phyloP scores from a whole-genome alignment of 2,888 invertebrate species.

The Blastobasis lacticolella region DNA sequence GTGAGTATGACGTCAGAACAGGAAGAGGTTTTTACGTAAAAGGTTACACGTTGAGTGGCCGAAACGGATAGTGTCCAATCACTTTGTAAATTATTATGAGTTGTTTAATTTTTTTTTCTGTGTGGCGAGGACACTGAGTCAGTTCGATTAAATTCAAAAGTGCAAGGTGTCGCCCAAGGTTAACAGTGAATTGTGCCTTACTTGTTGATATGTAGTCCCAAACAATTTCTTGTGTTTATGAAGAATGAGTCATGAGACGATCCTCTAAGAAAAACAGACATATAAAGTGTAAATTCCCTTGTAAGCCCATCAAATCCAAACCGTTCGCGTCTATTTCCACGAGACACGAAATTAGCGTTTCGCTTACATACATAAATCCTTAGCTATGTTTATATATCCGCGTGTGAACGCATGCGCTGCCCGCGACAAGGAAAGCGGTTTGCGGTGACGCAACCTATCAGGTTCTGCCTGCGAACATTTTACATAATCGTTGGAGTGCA shows the following conservation, averaged over 20 bases:
- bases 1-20: neutral
- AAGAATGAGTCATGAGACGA: no score
- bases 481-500: conserved; percentile 11
- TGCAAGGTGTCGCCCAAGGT: conserved; percentile 10
- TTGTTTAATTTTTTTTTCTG: conserved; percentile 2
- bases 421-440: conserved; percentile 2
- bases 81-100: neutral
- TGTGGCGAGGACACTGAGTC: conserved; percentile 7
- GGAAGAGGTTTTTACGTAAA: conserved; percentile 1
- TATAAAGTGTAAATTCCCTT: no score
- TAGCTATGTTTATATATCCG: no score
- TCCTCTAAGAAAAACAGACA: no score
- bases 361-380: no score
- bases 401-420: neutral
- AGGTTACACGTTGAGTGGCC: neutral
- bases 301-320: no score
- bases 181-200: neutral
- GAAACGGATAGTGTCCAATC: neutral
- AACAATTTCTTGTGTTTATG: no score
- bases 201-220: no score
- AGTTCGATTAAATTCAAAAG: conserved; percentile 8
- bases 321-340: no score
- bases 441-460: conserved; percentile 7
- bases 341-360: no score
- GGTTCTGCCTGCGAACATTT: conserved; percentile 4